Evolutionary conservation across 1,140 invertebrate species (phyloP).

Genomic region (Sitophilus oryzae): DNA sequence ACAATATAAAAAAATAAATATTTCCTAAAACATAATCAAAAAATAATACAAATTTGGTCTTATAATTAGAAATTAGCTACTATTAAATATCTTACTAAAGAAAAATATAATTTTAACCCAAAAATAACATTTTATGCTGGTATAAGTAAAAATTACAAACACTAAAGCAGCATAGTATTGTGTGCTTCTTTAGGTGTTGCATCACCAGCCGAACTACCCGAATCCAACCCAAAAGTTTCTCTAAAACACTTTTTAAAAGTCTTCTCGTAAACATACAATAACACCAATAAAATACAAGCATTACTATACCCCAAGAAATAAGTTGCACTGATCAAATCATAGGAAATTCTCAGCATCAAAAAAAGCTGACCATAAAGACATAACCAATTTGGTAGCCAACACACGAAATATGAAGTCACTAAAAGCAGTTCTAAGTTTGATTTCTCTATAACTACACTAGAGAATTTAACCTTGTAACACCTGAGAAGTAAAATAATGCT

Average conservation of each 20-base stretch:
- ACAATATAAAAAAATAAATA: too few species aligned
- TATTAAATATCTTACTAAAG: too few species aligned
- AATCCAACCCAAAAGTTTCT: conserved; percentile 10
- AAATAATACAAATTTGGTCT: too few species aligned
- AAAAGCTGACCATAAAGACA: conserved; percentile 8
- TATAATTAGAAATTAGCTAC: too few species aligned
- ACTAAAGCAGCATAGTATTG: conserved; percentile 6
- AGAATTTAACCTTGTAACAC: conserved; percentile 17
- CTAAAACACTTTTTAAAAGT: conserved; percentile 22
- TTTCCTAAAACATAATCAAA: too few species aligned
- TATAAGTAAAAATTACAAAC: too few species aligned
- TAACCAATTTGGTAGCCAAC: conserved; percentile 26
- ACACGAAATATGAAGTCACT: conserved; percentile 22
- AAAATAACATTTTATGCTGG: too few species aligned
- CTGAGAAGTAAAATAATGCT: conserved; percentile 17
- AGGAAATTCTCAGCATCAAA: neutral
- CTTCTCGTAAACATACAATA: conserved; percentile 25
- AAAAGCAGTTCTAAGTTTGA: conserved; percentile 20
- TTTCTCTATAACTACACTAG: conserved; percentile 9
- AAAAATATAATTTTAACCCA: too few species aligned
- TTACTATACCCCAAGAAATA: conserved; percentile 18
- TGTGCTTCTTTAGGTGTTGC: conserved; percentile 8
- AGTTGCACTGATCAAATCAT: conserved; percentile 1
- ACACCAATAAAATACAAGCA: conserved; percentile 19
- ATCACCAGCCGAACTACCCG: neutral